Base-by-base conservation (phyloP, 1,140 invertebrate genomes). In the Watersipora subatra region DNA sequence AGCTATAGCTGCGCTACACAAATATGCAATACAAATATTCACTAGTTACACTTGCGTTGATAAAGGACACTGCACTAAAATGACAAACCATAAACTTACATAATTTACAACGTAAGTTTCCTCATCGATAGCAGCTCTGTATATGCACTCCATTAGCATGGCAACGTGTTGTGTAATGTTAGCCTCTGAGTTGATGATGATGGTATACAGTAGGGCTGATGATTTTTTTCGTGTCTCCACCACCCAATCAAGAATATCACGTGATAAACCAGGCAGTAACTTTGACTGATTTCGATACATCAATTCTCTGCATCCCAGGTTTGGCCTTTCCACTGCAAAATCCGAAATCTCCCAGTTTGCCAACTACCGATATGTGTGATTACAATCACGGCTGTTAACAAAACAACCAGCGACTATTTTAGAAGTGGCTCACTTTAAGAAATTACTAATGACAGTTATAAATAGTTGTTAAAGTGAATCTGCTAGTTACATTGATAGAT, bases 171-270 rank as follows among this genome's bases (percentile, higher is more conserved):
- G 86, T 1, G 85, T 88, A 46, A 88, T 83, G 46, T 85, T 82
- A 17, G 85, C 80, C 74, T 91, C 89, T 25, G 84, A 83, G 72
- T 89, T 85, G 0, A 89, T 77, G 28, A 86, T 79, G 57, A 90
- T 74, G 57, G 85, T 80, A 71, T 85, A 87, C 0, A 91, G 74
- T 1, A 91, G 78, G 67, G 88, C 85, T 0, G 87, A 83, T n/a
- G 87, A 85, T 65, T 89, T 87, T 19, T 89, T 73, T 70, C 87
- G 81, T 17, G 73, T 81, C 29, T 88, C 83, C 3, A 80, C 79
- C 64, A 87, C 83, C 89, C 89, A 91, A 76, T 89, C 86, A 1
- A 75, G 72, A 0, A 90, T 78, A 73, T 91, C 89, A 1, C 79
- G 76, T n/a, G 82, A 73, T 58, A 91, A 81, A 3, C 85, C 85